Conservation (phyloP, 2,888 invertebrate species). For the Lasiommata megera region DNA sequence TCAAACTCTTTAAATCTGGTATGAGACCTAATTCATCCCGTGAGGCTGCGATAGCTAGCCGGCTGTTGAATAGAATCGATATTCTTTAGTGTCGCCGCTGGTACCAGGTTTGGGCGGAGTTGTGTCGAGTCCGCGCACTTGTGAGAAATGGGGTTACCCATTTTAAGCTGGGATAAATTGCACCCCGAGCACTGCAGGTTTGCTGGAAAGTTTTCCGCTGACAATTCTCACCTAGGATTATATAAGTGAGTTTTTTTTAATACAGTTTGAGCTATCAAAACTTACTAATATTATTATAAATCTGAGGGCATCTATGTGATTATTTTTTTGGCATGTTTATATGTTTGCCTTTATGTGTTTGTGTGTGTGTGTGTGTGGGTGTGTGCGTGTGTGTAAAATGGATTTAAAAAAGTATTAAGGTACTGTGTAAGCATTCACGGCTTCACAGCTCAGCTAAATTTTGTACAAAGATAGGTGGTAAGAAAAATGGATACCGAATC, state of each 20-base stretch:
- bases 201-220: slow-evolving; percentile 74
- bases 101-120: slow-evolving; percentile 54
- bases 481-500: no score
- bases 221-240: slow-evolving; percentile 36
- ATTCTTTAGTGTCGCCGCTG: slow-evolving; percentile 34
- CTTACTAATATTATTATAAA: no score
- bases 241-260: not conserved
- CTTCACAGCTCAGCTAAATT: no score
- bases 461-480: no score
- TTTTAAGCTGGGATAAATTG: slow-evolving; percentile 78
- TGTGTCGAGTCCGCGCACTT: slow-evolving; percentile 70
- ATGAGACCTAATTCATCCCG: slow-evolving; percentile 23
- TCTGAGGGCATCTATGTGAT: no score
- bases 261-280: not conserved
- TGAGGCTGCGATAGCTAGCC: slow-evolving; percentile 24
- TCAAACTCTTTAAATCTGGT: slow-evolving; percentile 14
- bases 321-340: no score
- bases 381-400: no score
- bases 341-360: no score
- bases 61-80: slow-evolving; percentile 31
- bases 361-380: no score
- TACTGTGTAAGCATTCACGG: no score
- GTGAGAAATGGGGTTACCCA: slow-evolving; percentile 75
- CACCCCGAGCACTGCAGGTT: slow-evolving; percentile 75
- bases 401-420: no score